Base-by-base conservation (phyloP, 2,888 invertebrate species). In the Syrphus vitripennis region DNA sequence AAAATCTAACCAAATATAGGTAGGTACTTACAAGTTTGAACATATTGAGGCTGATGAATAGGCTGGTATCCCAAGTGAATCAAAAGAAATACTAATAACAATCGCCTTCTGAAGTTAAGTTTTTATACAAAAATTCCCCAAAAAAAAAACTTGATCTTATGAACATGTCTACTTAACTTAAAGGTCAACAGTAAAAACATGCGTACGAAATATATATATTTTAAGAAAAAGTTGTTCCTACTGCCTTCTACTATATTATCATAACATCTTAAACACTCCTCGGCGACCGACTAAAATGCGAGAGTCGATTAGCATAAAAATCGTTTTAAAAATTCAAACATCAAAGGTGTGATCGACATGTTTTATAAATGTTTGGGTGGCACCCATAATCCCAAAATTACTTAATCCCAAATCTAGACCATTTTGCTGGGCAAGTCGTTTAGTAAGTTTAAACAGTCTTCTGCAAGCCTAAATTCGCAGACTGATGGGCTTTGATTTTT, bases 1-100 rank as follows among this genome's bases (percentile, higher is more conserved):
- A n/a, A n/a, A 67, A 40, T 16, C 2, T 7, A 16, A 9, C 1
- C 10, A 50, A n/a, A 24, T 16, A 7, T 9, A 4, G 4, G 2
- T 14, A 21, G n/a, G n/a, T 21, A 70, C 70, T 70, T 53, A 70
- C 70, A 31, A 70, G 37, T 37, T 70, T 70, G 65, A 67, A 67
- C 65, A 67, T 67, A 21, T 67, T 67, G 14, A 31, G 14, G 21
- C 24, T 31, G 21, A 48, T 31, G 21, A 48, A 31, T 34, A 31
- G n/a, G 31, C 31, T 67, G 31, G 10, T 67, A 48, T 48, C n/a
- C 31, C 31, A 48, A 21, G 31, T 9, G 6, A 42, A 26, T n/a
- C 16, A 26, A 42, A 12, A 21, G 29, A 26, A 21, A 67, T 42
- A 67, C 65, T 67, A 34, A 10, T 40, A 9, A 6, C 9, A 26